Evolutionary conservation across 1,140 invertebrate genomes (phyloP), one percentile per base, ranked within the genome.

Genomic region (Cataglyphis hispanica): DNA sequence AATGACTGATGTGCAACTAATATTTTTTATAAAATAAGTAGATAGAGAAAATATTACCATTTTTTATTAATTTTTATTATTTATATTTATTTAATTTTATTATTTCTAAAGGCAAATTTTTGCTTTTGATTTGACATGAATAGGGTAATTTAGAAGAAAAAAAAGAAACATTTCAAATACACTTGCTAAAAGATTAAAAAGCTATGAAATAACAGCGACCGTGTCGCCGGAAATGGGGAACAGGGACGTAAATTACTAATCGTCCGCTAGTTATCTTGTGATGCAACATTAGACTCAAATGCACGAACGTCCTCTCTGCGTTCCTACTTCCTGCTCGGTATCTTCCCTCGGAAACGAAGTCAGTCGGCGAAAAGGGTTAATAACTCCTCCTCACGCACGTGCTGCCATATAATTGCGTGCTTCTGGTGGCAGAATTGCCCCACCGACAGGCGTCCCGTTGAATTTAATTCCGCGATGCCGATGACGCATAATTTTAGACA

Each of bases 231-330:
- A 85, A 63, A 75, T 11, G 27, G 40, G 43, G 40, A 81, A 50
- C 43, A 60, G 56, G 50, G 61, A 43, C 67, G 66, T 74, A 87
- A 87, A 88, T 89, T 85, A 91, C 78, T 91, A 90, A 88, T 91
- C 80, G 84, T 63, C 70, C 43, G 67, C 70, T 61, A 61, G 75
- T 87, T 88, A 91, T 91, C 87, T 91, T 63, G 67, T 87, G 86
- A 91, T 84, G 81, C 78, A 80, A 87, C 86, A 84, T 91, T 90
- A 89, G 72, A 87, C 76, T 84, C 72, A 87, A 80, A 89, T 75
- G 72, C 75, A 84, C 84, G 86, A 78, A 69, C 64, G 84, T 70
- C 58, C 86, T 76, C 58, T 50, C 74, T 63, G 63, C 58, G 40
- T 53, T 77, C 37, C 50, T 27, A 58, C 27, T 61, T 75, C 53